Evolutionary conservation across 2,113 vertebrate genomes (phyloP), one percentile per base, ranked within the genome.

Genomic region (Chaenogobius annularis): DNA sequence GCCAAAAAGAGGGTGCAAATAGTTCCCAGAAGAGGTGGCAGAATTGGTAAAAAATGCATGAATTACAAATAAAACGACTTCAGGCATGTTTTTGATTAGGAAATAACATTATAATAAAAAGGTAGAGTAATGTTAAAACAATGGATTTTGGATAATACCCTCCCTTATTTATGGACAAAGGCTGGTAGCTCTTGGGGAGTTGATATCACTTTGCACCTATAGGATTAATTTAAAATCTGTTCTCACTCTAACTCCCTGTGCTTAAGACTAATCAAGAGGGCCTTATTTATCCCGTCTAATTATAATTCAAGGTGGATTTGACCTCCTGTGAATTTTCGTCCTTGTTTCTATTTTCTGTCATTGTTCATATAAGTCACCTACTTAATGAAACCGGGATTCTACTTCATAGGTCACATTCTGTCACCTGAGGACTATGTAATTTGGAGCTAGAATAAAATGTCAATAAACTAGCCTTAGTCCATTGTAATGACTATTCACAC

Each of bases 191-290:
- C 55, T 61, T 62, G 14, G 8, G 62, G 37, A 59, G 31, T 37
- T 50, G 52, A 35, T 50, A 10, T 37, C 58, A 61, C 52, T 59
- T 75, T 31, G 37, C 47, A 52, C 55, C 73, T 62, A 73, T 35
- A 23, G 43, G 35, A 72, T 55, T 69, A 37, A 73, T 69, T 69
- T 47, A 64, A 58, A 68, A 66, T 56, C 61, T 50, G 61, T 46
- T 70, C 73, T 75, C 54, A n/a, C 52, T 23, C 43, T 40, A 71
- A 74, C 43, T 65, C 62, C 55, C 66, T 79, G 61, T 69, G 48
- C 70, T 68, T 5, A 10, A 77, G 70, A 58, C 37, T 67, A 66
- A 73, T 70, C 48, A 59, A 70, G 14, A 37, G 19, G 59, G 58
- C 43, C 31, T 74, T 46, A 67, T 74, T 59, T 69, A 70, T 83